A percentile compares a stretch with the other conserved stretches of the same genome.
These are phyloP conservation scores for Planococcus citri DNA, from an alignment of 1,140 invertebrate species.

Conservation along the genomic window DNA sequence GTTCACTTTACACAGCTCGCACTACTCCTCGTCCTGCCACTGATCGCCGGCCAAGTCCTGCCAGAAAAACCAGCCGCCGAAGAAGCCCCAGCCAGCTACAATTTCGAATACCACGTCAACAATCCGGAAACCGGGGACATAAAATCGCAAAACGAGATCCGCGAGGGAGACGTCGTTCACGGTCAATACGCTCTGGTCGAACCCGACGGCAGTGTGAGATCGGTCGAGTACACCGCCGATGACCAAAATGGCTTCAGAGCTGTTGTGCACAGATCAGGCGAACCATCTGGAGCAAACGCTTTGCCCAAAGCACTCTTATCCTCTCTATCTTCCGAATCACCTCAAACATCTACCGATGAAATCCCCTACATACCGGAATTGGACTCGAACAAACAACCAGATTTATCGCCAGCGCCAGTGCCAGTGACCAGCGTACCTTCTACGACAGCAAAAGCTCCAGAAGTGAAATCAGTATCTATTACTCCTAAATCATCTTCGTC, in stretches of 20 bases:
- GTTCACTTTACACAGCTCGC: too few relatives aligned
- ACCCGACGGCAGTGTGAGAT: slow-evolving; percentile 36
- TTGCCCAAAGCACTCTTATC: background rate
- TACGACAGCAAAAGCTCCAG: background rate
- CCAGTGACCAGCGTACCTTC: too few relatives aligned
- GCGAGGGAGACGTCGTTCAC: slow-evolving; percentile 35
- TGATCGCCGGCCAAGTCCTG: background rate
- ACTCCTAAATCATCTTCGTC: background rate
- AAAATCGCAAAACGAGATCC: slow-evolving; percentile 25
- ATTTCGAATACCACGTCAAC: slow-evolving; percentile 25
- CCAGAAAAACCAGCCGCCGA: background rate
- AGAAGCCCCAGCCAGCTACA: slow-evolving; percentile 37
- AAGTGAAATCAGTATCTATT: background rate
- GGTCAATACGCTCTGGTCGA: slow-evolving; percentile 35
- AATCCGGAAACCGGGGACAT: slow-evolving; percentile 26
- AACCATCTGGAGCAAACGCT: background rate
- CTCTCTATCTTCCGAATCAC: background rate
- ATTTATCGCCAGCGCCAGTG: background rate
- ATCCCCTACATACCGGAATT: background rate
- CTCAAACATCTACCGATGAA: background rate
- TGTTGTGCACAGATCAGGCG: slow-evolving; percentile 29
- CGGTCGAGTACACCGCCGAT: slow-evolving; percentile 37
- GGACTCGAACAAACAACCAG: background rate
- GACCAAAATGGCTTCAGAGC: slow-evolving; percentile 36
- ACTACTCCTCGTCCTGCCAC: background rate